phyloP scores from a whole-genome alignment of 2,113 vertebrate genomes.

The Crotalus tigris region DNA sequence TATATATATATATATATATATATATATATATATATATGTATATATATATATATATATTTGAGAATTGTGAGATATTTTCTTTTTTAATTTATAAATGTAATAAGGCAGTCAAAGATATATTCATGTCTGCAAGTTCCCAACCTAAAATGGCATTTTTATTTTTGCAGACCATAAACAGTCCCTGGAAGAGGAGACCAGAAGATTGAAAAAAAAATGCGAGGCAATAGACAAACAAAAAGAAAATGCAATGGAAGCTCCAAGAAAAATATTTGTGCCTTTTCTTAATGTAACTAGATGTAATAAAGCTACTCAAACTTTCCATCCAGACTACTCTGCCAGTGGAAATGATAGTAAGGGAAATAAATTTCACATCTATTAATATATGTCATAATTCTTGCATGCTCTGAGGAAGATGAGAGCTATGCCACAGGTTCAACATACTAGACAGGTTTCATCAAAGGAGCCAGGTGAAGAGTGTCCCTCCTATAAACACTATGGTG shows the following conservation, averaged over 20 bases:
- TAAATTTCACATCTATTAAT: background rate
- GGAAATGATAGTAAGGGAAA: constrained; percentile 55
- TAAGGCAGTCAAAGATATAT: background rate
- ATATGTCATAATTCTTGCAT: background rate
- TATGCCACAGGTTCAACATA: background rate
- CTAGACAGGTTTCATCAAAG: background rate
- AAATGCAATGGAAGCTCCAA: constrained; percentile 16
- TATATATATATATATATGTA: too few species aligned
- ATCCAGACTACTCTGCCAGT: constrained; percentile 30
- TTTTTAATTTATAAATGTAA: background rate
- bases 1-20: too few species aligned
- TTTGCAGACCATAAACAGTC: constrained; percentile 56
- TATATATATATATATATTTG: background rate
- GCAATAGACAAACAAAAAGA: constrained; percentile 60
- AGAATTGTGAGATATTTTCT: background rate
- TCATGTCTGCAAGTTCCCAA: background rate
- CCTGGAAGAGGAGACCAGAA: constrained; percentile 67
- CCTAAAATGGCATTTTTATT: background rate
- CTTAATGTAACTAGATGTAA: constrained; percentile 20
- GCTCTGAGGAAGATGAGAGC: background rate
- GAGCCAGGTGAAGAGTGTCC: background rate
- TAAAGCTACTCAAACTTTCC: constrained; percentile 52
- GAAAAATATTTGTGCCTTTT: background rate
- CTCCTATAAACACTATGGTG: background rate
- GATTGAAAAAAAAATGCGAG: constrained; percentile 62